Base-by-base conservation (phyloP, 2,797 vertebrate genomes). In the Coregonus ussuriensis region DNA sequence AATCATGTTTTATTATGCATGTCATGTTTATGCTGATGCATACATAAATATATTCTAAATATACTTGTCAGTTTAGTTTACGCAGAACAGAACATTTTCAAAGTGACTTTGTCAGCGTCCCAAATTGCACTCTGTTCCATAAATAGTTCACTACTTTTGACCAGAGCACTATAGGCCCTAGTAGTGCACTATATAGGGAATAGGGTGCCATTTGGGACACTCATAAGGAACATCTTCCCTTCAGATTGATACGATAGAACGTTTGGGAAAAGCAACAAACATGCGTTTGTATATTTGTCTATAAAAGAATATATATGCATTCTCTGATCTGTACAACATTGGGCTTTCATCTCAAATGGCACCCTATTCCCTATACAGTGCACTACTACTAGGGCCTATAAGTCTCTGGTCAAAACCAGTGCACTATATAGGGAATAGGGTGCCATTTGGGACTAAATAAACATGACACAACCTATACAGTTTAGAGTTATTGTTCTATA, bases 391-490 rank as follows among this genome's bases (percentile, higher is more conserved):
- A 21, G 59, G 9, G 21, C 11, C 3, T 0, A 29, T 25, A 11
- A 4, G 59, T 4, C 3, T 29, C 59, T 25, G 59, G 21, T 25
- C 21, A 29, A 4, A 63, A 63, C 9, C 29, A 63, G 21, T 13
- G 21, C 59, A 29, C 59, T 63, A 25, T 25, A 25, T 29, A 29
- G 59, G 1, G 59, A 21, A 25, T 63, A 63, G 3, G 21, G 59
- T 25, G 59, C 21, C 7, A 25, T n/a, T n/a, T 63, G 25, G 7
- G 21, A 37, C 73, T 77, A 15, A 88, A 88, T 81, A 84, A 91
- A 71, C 72, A 82, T 9, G 67, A 90, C 83, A 84, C 77, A 67
- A 4, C 29, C 37, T 72, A 54, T 41, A 59, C 13, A 53, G 62
- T 16, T 35, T 35, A 35, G 62, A 59, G 3, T n/a, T 88, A 84